These are phyloP conservation scores for Sparidentex hasta DNA, from an alignment of 2,797 vertebrate species.

Conservation along the genomic window DNA sequence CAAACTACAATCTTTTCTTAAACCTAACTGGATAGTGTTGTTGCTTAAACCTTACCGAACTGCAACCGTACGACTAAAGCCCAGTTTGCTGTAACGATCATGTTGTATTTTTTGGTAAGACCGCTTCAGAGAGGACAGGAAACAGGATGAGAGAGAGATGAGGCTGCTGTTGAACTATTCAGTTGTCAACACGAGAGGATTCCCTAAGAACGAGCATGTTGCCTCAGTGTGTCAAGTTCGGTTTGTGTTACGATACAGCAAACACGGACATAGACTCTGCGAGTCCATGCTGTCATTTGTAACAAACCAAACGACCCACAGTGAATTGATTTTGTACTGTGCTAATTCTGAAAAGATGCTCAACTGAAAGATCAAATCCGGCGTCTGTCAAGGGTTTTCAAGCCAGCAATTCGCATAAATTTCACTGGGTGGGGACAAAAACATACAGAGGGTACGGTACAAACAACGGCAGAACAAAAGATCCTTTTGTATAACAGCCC, in stretches of 20 bases:
- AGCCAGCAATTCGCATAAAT: neutral
- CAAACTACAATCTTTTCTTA: too few species aligned
- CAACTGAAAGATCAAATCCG: neutral
- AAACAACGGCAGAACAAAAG: neutral
- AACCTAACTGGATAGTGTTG: too few species aligned
- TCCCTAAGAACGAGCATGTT: neutral
- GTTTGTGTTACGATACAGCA: neutral
- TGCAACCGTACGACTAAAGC: too few species aligned
- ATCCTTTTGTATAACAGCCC: neutral
- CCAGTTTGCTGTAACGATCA: too few species aligned
- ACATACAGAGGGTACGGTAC: neutral
- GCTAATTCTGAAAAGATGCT: neutral
- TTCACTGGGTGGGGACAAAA: neutral
- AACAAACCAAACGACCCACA: neutral
- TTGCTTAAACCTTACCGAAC: too few species aligned
- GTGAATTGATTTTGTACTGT: neutral
- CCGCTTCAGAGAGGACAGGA: too few species aligned
- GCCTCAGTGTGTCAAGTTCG: neutral
- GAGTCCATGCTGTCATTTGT: neutral
- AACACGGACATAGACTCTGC: neutral
- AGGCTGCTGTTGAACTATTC: too few species aligned
- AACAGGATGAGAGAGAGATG: too few species aligned
- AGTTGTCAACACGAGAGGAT: neutral
- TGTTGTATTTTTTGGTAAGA: too few species aligned
- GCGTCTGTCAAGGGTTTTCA: neutral